phyloP scores from a whole-genome alignment of 2,888 invertebrate species.

The Ophion obscuratus region DNA sequence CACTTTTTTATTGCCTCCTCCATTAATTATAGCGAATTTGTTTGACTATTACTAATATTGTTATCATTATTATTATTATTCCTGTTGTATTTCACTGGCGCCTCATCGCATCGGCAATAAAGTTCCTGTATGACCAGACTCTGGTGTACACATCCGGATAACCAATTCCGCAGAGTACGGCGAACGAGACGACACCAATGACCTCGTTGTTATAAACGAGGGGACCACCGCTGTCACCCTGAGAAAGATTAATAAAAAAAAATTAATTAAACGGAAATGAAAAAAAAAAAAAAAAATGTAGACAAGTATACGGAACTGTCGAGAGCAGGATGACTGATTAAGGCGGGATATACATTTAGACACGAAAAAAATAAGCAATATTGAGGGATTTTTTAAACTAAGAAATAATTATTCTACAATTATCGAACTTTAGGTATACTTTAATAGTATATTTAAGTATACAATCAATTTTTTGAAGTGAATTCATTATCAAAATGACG shows the following conservation, averaged over 20 bases:
- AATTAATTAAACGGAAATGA: neutral
- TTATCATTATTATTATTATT: conserved; percentile 2
- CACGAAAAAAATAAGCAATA: too few relatives aligned
- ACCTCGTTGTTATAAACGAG: conserved; percentile 64
- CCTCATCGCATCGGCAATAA: conserved; percentile 30
- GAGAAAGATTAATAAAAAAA: neutral
- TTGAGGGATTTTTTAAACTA: too few relatives aligned
- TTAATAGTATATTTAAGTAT: too few relatives aligned
- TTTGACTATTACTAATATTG: neutral
- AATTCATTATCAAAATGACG: too few relatives aligned
- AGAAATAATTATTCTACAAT: too few relatives aligned
- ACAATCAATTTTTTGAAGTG: too few relatives aligned
- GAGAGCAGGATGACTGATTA: too few relatives aligned
- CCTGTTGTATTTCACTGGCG: neutral
- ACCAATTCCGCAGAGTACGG: conserved; percentile 50
- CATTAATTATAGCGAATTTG: neutral
- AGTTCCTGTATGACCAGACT: conserved; percentile 55
- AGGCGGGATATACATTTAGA: too few relatives aligned
- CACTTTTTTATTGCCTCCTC: neutral
- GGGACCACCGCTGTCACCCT: conserved; percentile 71
- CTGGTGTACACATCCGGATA: conserved; percentile 65
- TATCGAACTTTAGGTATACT: too few relatives aligned
- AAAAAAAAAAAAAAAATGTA: neutral
- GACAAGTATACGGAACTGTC: neutral
- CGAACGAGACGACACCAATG: conserved; percentile 67